Percentiles rank a stretch among this genome's conserved stretches.
Evolutionary conservation across 2,888 invertebrate species (phyloP).

Genomic region (Noctuana brunneofusca): DNA sequence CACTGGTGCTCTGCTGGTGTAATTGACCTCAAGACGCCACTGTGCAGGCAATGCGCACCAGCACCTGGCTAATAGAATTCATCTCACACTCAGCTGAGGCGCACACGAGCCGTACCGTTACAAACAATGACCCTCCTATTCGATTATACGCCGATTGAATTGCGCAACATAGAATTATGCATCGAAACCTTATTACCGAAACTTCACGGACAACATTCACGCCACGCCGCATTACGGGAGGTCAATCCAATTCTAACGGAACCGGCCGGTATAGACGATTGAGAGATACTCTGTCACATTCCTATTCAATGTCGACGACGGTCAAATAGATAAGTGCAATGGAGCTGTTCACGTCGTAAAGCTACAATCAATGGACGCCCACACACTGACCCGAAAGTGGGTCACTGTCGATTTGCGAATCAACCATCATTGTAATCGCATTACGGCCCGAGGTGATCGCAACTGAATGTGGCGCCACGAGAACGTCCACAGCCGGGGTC

Average conservation of each 20-base stretch:
- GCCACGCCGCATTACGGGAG: slow-evolving; percentile 17
- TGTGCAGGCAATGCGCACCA: slow-evolving; percentile 39
- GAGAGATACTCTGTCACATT: slow-evolving; percentile 4
- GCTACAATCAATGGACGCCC: slow-evolving; percentile 16
- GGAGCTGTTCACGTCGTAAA: slow-evolving; percentile 1
- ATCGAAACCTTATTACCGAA: slow-evolving; percentile 55
- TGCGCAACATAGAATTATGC: slow-evolving; percentile 57
- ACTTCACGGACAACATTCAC: slow-evolving; percentile 37
- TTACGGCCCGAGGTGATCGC: slow-evolving; percentile 49
- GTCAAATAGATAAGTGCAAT: slow-evolving; percentile 37
- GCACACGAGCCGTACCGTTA: slow-evolving; percentile 62
- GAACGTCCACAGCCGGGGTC: slow-evolving; percentile 35
- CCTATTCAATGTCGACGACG: slow-evolving; percentile 11
- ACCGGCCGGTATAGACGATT: not conserved
- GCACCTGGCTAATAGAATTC: slow-evolving; percentile 68
- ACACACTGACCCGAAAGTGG: slow-evolving; percentile 48
- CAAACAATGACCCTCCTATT: slow-evolving; percentile 67
- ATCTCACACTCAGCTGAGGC: slow-evolving; percentile 61
- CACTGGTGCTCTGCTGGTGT: slow-evolving; percentile 40
- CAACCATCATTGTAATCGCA: slow-evolving; percentile 59
- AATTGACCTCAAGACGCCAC: slow-evolving; percentile 54
- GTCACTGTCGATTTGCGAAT: slow-evolving; percentile 68
- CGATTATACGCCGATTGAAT: slow-evolving; percentile 61
- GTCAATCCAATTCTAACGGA: slow-evolving; percentile 22
- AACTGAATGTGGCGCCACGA: slow-evolving; percentile 37